Percentiles rank a stretch among this genome's conserved stretches.
These are phyloP conservation scores for Callinectes sapidus DNA, from an alignment of 2,888 invertebrate genomes.

Conservation along the genomic window DNA sequence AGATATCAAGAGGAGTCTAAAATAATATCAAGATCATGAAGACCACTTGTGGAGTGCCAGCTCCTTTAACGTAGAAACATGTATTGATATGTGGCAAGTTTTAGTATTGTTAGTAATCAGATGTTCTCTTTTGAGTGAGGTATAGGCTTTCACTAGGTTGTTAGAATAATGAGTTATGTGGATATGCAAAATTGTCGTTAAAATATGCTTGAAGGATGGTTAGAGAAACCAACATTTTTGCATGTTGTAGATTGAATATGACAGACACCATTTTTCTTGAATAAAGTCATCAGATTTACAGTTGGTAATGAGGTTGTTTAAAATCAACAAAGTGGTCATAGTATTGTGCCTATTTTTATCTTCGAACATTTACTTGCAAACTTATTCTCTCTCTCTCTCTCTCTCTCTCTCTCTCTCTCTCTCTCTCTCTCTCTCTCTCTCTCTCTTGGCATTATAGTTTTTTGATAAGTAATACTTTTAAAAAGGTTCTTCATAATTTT, in stretches of 20 bases:
- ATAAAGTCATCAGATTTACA: neutral
- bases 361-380: neutral
- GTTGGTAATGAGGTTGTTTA: neutral
- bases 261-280: neutral
- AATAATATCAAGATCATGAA: neutral
- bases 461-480: too few relatives aligned
- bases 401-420: conserved; percentile 4
- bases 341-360: neutral
- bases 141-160: neutral
- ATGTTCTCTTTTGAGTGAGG: neutral
- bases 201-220: neutral
- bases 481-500: too few relatives aligned
- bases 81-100: neutral
- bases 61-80: neutral
- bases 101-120: neutral
- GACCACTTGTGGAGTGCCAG: neutral
- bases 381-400: neutral
- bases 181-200: neutral
- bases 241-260: neutral
- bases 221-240: neutral
- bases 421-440: neutral
- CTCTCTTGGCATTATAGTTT: neutral
- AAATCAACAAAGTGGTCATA: neutral
- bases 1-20: conserved; percentile 22
- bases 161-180: neutral